Percentiles rank a stretch among this genome's conserved stretches.
Conservation (phyloP, 2,797 vertebrate species). For the Acomys russatus region DNA sequence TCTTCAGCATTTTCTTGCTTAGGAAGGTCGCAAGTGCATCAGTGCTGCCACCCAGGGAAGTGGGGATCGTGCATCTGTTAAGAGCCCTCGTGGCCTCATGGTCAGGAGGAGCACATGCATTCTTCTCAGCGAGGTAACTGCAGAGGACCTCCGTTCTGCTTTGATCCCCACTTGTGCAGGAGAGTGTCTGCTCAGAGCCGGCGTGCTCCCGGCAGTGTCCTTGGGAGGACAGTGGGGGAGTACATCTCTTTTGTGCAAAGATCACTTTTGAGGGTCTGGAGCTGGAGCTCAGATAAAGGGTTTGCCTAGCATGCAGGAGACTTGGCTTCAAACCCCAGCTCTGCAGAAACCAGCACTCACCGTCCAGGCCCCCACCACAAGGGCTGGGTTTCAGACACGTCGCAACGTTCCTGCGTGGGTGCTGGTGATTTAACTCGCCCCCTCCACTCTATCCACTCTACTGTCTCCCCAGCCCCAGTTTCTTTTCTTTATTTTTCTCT, state of each 20-base stretch:
- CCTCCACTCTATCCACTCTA: too few relatives aligned
- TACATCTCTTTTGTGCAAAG: not conserved
- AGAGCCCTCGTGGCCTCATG: conserved; percentile 3
- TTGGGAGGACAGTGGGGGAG: not conserved
- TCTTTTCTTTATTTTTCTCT: too few relatives aligned
- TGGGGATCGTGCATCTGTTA: conserved; percentile 56
- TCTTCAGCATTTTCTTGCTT: conserved; percentile 49
- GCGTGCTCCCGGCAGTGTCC: not conserved
- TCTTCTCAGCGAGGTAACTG: conserved; percentile 24
- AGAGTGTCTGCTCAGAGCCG: not conserved
- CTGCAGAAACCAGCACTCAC: not conserved
- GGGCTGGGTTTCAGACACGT: not conserved
- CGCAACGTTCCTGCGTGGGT: not conserved
- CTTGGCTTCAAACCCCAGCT: not conserved
- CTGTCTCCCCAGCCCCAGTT: too few relatives aligned
- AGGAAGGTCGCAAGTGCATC: not conserved
- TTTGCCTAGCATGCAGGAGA: not conserved
- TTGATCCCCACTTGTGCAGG: not conserved
- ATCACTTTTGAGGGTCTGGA: not conserved
- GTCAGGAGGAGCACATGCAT: conserved; percentile 51
- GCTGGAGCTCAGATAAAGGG: not conserved
- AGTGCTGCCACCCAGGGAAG: not conserved
- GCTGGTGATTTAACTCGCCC: not conserved
- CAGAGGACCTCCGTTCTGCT: not conserved
- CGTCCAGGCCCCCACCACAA: too few relatives aligned